Evolutionary conservation across 2,888 invertebrate genomes (phyloP), one percentile per base, ranked within the genome.

Genomic region (Dryocosmus kuriphilus): DNA sequence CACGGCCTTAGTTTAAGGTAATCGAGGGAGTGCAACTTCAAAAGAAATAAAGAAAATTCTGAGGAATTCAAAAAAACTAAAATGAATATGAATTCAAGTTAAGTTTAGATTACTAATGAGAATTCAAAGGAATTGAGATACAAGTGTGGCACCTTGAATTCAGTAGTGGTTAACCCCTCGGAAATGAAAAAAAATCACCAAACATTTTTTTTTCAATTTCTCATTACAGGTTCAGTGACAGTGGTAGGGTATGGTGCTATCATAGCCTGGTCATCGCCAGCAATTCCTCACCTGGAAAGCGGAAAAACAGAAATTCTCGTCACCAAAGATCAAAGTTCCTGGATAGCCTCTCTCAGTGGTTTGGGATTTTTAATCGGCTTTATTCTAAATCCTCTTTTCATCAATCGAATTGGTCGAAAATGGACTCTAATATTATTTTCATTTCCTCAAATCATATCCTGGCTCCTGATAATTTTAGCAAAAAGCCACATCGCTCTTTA

Each of bases 201-300:
- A 30, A 30, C 8, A 61, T 0, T 30, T 61, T 19, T 61, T 30
- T 9, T 11, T 8, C 9, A 71, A 71, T 71, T 24, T 71, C 16
- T 46, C 22, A n/a, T 84, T 81, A 0, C 83, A 89, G 89, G 88
- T 11, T 87, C 88, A 27, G 77, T 89, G 41, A 85, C 88, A n/a
- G 80, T 89, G 30, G 87, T 89, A 85, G 87, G 87, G 1, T 88
- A 88, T 82, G 88, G 88, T n/a, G 87, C 87, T 74, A 87, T 88
- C 78, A 80, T 89, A 6, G 86, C 88, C 30, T 90, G 90, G 90
- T 86, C 88, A 3, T 89, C 90, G 1, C 89, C 90, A 9, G 87
- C 88, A 0, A 80, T 90, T 74, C 89, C 89, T 0, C 84, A 87
- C 38, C 82, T 90, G 11, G 84, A 86, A n/a, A 80, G 84, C 5